Percentiles rank a stretch among this genome's conserved stretches.
These are phyloP conservation scores for Drosophila tristis DNA, from an alignment of 1,140 invertebrate species.

Conservation along the genomic window DNA sequence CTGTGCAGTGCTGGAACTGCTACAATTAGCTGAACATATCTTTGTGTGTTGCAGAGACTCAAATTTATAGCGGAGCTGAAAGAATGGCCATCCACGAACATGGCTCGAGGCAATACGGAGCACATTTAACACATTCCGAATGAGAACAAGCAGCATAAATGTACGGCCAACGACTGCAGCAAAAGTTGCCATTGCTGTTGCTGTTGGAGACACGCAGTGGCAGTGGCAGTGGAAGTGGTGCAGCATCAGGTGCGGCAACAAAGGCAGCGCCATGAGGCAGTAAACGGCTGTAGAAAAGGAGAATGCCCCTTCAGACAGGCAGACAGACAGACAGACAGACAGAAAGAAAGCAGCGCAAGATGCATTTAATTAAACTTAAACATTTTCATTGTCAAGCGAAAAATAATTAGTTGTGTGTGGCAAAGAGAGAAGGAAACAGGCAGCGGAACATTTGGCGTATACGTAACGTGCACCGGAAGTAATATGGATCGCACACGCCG, in stretches of 20 bases:
- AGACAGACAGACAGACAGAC: constrained; percentile 23
- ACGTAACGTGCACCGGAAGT: constrained; percentile 76
- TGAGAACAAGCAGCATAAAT: constrained; percentile 76
- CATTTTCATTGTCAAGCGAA: constrained; percentile 84
- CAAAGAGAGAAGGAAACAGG: constrained; percentile 31
- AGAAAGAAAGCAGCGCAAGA: constrained; percentile 74
- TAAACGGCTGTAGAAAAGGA: too few relatives aligned
- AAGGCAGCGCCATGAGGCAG: constrained; percentile 2
- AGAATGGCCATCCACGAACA: constrained; percentile 30
- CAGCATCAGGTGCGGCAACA: constrained; percentile 65
- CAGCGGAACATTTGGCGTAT: constrained; percentile 67
- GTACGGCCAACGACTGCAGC: constrained; percentile 47
- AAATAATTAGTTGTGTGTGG: constrained; percentile 83
- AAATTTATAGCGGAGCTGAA: constrained; percentile 49
- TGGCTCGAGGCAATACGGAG: constrained; percentile 57
- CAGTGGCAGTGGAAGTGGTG: background rate
- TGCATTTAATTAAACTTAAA: constrained; percentile 84
- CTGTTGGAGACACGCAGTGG: constrained; percentile 22
- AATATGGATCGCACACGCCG: constrained; percentile 63
- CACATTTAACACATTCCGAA: constrained; percentile 76
- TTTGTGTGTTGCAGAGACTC: constrained; percentile 29
- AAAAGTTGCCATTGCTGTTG: constrained; percentile 56
- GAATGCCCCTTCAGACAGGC: too few relatives aligned
- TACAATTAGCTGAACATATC: constrained; percentile 68
- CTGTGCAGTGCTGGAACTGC: constrained; percentile 19